These are phyloP conservation scores for Hippocampus mohnikei DNA, from an alignment of 2,113 vertebrate genomes.

Conservation along the genomic window DNA sequence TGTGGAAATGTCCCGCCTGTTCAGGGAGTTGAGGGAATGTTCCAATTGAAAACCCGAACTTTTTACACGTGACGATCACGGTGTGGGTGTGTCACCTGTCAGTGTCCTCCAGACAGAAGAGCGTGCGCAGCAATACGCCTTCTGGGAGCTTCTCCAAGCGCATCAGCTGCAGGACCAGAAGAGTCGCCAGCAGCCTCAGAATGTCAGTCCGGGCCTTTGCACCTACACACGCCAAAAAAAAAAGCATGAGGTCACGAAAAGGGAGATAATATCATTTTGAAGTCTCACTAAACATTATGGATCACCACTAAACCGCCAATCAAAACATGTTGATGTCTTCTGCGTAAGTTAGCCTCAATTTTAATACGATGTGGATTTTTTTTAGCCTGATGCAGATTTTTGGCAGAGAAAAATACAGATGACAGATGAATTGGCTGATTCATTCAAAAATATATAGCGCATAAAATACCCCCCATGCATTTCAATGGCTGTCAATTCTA, in stretches of 20 bases:
- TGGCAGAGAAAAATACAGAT: too few relatives aligned
- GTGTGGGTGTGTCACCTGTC: constrained; percentile 56
- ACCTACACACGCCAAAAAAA: constrained; percentile 45
- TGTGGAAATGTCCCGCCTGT: background rate
- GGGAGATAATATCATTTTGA: background rate
- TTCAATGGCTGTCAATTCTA: too few relatives aligned
- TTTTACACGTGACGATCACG: constrained; percentile 16
- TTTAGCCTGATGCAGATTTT: too few relatives aligned
- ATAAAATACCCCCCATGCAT: too few relatives aligned
- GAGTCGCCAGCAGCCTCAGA: constrained; percentile 74
- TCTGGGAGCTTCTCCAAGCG: constrained; percentile 49
- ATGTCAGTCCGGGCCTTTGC: constrained; percentile 71
- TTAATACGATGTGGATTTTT: too few relatives aligned
- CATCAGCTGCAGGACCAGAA: constrained; percentile 80
- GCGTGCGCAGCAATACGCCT: constrained; percentile 68
- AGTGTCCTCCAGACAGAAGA: constrained; percentile 63
- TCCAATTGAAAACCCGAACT: background rate
- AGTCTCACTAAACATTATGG: too few relatives aligned
- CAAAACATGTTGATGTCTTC: background rate
- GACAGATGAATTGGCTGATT: too few relatives aligned
- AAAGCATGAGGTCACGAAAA: background rate
- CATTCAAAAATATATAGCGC: too few relatives aligned
- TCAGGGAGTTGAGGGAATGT: background rate
- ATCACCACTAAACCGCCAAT: background rate
- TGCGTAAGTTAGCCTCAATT: too few relatives aligned